Evolutionary conservation across 1,140 invertebrate species (phyloP).

Genomic region (Cherax destructor): DNA sequence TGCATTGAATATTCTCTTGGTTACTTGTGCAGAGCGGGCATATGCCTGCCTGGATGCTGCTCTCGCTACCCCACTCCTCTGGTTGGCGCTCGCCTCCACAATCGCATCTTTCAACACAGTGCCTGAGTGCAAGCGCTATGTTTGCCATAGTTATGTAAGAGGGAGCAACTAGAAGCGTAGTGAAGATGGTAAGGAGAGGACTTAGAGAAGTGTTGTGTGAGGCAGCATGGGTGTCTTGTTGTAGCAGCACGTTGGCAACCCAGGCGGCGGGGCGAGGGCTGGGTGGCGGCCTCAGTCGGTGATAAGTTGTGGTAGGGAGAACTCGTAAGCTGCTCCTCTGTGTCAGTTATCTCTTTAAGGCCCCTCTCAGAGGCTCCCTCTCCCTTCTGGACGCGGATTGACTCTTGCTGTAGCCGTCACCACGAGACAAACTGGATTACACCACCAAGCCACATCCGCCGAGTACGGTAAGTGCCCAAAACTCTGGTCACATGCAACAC

Average conservation of each 20-base stretch:
- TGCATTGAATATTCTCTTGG: slow-evolving; percentile 35
- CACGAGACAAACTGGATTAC: slow-evolving; percentile 65
- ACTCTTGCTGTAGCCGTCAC: slow-evolving; percentile 49
- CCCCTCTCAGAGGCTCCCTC: slow-evolving; percentile 26
- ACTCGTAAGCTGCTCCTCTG: slow-evolving; percentile 61
- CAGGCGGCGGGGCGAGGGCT: slow-evolving; percentile 45
- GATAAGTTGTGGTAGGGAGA: slow-evolving; percentile 63
- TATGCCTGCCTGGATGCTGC: neutral
- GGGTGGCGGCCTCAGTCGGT: slow-evolving; percentile 64
- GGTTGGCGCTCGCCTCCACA: neutral
- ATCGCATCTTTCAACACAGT: neutral
- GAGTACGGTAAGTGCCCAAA: slow-evolving; percentile 50
- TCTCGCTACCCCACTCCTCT: neutral
- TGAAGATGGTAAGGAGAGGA: neutral
- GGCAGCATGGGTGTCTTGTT: neutral
- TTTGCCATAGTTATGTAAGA: neutral
- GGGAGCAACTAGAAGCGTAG: neutral
- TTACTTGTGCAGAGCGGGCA: slow-evolving; percentile 30
- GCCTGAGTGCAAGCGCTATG: neutral
- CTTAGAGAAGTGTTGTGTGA: neutral
- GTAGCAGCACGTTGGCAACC: slow-evolving; percentile 63
- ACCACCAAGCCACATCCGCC: slow-evolving; percentile 64
- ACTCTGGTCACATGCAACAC: slow-evolving; percentile 32
- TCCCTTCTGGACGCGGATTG: slow-evolving; percentile 55
- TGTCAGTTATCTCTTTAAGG: slow-evolving; percentile 49